Conservation (phyloP, 1,140 invertebrate species). For the Subanguina moxae region DNA sequence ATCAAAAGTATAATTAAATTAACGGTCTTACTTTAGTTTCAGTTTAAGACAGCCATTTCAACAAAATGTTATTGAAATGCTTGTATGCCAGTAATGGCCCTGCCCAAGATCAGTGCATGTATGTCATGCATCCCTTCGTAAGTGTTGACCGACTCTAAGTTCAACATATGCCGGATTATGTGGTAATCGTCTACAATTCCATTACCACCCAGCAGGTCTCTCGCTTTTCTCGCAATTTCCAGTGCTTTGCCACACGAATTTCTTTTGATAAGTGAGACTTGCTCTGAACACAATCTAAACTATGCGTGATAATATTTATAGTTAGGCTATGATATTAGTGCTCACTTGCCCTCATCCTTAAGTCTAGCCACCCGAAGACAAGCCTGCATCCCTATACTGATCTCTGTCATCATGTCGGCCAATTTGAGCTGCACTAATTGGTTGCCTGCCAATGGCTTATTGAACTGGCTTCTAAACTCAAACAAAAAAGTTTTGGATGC, state of each 20-base stretch:
- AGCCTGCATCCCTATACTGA: conserved; percentile 77
- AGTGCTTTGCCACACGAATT: conserved; percentile 91
- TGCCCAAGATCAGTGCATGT: conserved; percentile 87
- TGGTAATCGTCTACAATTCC: conserved; percentile 93
- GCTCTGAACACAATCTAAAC: conserved; percentile 69
- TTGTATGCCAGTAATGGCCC: conserved; percentile 86
- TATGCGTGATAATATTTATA: too few species aligned
- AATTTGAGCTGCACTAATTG: conserved; percentile 96
- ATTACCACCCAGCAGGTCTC: conserved; percentile 95
- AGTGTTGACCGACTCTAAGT: conserved; percentile 95
- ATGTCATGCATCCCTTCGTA: conserved; percentile 98
- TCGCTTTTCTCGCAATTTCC: conserved; percentile 80
- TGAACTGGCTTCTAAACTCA: conserved; percentile 83
- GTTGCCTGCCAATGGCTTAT: conserved; percentile 82
- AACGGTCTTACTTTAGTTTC: too few species aligned
- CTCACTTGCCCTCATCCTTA: conserved; percentile 77
- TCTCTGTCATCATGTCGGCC: conserved; percentile 93
- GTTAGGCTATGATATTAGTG: neutral
- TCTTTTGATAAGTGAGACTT: conserved; percentile 92
- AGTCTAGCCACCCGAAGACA: conserved; percentile 83
- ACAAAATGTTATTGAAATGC: conserved; percentile 68
- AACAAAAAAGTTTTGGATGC: too few species aligned
- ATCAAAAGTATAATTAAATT: too few species aligned
- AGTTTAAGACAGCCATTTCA: too few species aligned
- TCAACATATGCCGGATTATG: conserved; percentile 90